phyloP scores from a whole-genome alignment of 2,113 vertebrate species.

The Tonatia bakeri region DNA sequence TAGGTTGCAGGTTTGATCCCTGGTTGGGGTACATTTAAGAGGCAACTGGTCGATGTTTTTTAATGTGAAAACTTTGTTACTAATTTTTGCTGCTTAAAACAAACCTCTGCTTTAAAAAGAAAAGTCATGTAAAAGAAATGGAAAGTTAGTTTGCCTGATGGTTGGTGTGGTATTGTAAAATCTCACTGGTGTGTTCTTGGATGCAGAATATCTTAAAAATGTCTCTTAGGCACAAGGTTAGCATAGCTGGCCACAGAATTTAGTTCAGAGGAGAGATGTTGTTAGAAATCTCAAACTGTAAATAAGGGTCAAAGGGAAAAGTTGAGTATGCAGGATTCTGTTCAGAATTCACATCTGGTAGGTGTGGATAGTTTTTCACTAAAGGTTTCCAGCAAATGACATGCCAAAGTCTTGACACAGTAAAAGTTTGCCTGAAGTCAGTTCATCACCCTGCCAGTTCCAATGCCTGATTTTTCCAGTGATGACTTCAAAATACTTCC shows the following conservation, averaged over 20 bases:
- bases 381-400: conserved; percentile 51
- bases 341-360: conserved; percentile 73
- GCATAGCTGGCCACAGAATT: conserved; percentile 30
- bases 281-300: conserved; percentile 47
- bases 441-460: conserved; percentile 70
- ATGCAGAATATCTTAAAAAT: conserved; percentile 47
- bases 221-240: conserved; percentile 38
- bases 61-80: conserved; percentile 30
- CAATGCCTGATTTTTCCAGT: conserved; percentile 73
- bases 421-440: conserved; percentile 59
- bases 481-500: conserved; percentile 65
- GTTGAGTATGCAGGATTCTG: conserved; percentile 35
- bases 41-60: background rate
- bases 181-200: conserved; percentile 36
- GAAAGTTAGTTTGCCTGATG: conserved; percentile 42
- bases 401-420: conserved; percentile 71
- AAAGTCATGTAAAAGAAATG: conserved; percentile 21
- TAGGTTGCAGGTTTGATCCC: no score
- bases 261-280: conserved; percentile 38
- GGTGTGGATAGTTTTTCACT: conserved; percentile 63
- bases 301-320: conserved; percentile 52
- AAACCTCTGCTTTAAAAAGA: background rate
- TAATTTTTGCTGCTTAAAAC: conserved; percentile 38
- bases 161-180: conserved; percentile 1
- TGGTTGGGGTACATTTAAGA: no score